phyloP scores from a whole-genome alignment of 1,140 invertebrate species.

The Brachionus rubens region DNA sequence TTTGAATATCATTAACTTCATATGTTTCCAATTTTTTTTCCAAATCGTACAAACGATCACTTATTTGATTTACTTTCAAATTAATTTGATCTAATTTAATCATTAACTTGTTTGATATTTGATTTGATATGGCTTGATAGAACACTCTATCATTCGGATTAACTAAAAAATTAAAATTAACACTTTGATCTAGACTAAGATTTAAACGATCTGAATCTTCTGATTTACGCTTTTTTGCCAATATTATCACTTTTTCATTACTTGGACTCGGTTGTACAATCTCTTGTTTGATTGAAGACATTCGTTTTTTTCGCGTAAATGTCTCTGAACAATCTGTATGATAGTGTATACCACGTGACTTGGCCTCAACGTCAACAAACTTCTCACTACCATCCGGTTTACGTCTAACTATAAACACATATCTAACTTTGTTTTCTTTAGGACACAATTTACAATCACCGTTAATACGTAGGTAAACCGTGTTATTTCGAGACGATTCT shows the following conservation, averaged over 20 bases:
- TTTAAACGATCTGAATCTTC: background rate
- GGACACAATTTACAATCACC: slow-evolving; percentile 26
- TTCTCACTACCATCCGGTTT: slow-evolving; percentile 29
- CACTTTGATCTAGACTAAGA: slow-evolving; percentile 34
- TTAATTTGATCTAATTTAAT: slow-evolving; percentile 37
- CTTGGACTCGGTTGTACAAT: background rate
- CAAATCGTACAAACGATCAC: slow-evolving; percentile 31
- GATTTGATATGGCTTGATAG: slow-evolving; percentile 3
- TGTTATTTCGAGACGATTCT: slow-evolving; percentile 10
- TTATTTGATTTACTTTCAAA: slow-evolving; percentile 29
- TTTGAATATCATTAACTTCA: slow-evolving; percentile 22
- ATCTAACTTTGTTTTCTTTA: slow-evolving; percentile 15
- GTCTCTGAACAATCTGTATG: background rate
- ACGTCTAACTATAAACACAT: slow-evolving; percentile 18
- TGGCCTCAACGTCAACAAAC: slow-evolving; percentile 26
- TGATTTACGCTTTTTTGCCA: slow-evolving; percentile 12
- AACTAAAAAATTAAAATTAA: slow-evolving; percentile 29
- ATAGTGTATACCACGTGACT: background rate
- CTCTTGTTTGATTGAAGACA: slow-evolving; percentile 1
- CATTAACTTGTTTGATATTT: slow-evolving; percentile 27
- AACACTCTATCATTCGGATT: slow-evolving; percentile 3
- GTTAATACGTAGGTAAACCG: slow-evolving; percentile 10
- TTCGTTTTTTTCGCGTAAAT: slow-evolving; percentile 2
- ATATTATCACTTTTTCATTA: slow-evolving; percentile 14
- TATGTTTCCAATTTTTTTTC: slow-evolving; percentile 41